These are phyloP conservation scores for Scolopax mira DNA, from an alignment of 2,113 vertebrate species.

Conservation along the genomic window DNA sequence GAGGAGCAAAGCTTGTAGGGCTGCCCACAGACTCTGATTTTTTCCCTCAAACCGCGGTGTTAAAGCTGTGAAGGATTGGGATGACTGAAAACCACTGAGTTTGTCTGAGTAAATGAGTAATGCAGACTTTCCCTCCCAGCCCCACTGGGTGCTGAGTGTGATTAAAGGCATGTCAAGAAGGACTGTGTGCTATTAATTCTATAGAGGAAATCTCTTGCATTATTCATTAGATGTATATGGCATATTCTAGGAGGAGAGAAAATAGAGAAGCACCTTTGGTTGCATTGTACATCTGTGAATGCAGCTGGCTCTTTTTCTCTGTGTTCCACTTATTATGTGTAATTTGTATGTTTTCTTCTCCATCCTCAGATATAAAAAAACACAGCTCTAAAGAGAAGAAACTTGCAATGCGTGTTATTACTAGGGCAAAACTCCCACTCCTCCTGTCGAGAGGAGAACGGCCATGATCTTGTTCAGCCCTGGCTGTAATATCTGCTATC, in stretches of 20 bases:
- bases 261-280: constrained; percentile 40
- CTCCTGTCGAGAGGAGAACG: not conserved
- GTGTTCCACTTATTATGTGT: constrained; percentile 15
- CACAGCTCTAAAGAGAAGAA: not conserved
- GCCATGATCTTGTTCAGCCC: not conserved
- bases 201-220: constrained; percentile 20
- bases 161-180: constrained; percentile 47
- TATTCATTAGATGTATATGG: constrained; percentile 26
- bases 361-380: not conserved
- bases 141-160: constrained; percentile 14
- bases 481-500: constrained; percentile 15
- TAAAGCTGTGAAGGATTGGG: not conserved
- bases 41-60: not conserved
- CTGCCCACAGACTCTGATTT: not conserved
- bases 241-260: not conserved
- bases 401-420: not conserved
- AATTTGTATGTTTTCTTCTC: constrained; percentile 54
- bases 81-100: not conserved
- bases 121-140: not conserved
- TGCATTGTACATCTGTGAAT: constrained; percentile 44
- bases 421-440: not conserved
- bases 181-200: constrained; percentile 31
- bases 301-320: constrained; percentile 28
- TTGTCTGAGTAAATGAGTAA: not conserved
- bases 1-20: not conserved